Evolutionary conservation across 2,797 vertebrate genomes (phyloP), one percentile per base, ranked within the genome.

Genomic region (Neomorphus geoffroyi): DNA sequence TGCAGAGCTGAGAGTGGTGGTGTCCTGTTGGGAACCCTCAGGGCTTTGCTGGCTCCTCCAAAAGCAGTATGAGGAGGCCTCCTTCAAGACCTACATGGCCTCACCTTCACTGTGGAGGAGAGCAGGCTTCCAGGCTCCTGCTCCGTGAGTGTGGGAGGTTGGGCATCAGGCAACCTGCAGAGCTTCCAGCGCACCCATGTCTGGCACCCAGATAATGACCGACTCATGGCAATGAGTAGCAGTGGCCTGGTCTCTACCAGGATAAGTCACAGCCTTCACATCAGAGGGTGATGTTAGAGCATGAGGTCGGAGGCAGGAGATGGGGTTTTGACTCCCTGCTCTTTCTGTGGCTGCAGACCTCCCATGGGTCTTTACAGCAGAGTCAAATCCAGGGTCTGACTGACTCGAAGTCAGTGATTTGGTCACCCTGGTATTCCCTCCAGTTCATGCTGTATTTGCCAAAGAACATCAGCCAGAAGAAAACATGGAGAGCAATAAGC

Each of bases 61-160:
- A 50, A 86, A 48, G 30, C 35, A 2, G 0, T 0, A 0, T 5
- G 3, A 14, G 7, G 51, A 86, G 43, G 26, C 14, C 11, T 54
- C 57, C 53, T 53, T 56, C 37, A 13, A 33, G 58, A 46, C 17
- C 54, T 26, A 0, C 1, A 0, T 4, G 54, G n/a, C 35, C 18
- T 80, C 77, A 50, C 26, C 23, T 13, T 45, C 50, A 1, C 21
- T 16, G 16, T 56, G 11, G 50, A 21, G 11, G 50, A 21, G 19
- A 75, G 57, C 41, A n/a, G 35, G 43, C 16, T 37, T 33, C 32
- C 2, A 0, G 43, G 65, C 13, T 39, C 19, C 48, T 5, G 9
- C 26, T 69, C 15, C 35, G 17, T 4, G 32, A 10, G 39, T 14
- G 14, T 14, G 39, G 39, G 10, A 10, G 10, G 39, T 41, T 14